phyloP scores from a whole-genome alignment of 2,797 vertebrate species.

The Hydrophis major region DNA sequence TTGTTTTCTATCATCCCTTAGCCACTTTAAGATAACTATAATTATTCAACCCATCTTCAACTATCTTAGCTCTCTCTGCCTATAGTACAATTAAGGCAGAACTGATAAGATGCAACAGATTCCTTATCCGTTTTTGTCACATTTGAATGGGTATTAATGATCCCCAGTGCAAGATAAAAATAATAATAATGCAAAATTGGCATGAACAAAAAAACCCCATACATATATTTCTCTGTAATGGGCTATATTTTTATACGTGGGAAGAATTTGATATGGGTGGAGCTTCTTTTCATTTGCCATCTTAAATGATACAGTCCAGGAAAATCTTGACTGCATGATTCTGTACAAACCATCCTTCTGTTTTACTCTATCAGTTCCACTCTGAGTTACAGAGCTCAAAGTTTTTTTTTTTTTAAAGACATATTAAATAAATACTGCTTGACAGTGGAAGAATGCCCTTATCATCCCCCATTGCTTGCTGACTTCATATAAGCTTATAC shows the following conservation, averaged over 20 bases:
- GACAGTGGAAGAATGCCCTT: slow-evolving; percentile 58
- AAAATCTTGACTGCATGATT: neutral
- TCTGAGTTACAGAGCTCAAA: slow-evolving; percentile 54
- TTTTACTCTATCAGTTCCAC: slow-evolving; percentile 43
- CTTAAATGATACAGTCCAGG: neutral
- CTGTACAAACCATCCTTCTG: neutral
- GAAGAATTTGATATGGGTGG: neutral
- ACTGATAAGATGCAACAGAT: neutral
- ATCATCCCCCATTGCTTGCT: slow-evolving; percentile 52
- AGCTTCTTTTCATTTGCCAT: neutral
- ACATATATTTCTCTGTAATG: neutral
- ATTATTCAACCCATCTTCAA: neutral
- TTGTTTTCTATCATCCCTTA: neutral
- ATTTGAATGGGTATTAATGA: neutral
- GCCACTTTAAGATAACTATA: neutral
- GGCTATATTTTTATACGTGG: neutral
- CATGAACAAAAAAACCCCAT: neutral
- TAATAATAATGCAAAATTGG: neutral
- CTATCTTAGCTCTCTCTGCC: neutral
- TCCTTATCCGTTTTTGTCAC: too few relatives aligned
- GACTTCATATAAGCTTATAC: slow-evolving; percentile 67
- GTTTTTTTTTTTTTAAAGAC: slow-evolving; percentile 56
- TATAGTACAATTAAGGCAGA: slow-evolving; percentile 11
- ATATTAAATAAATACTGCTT: slow-evolving; percentile 63
- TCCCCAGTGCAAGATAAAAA: neutral